phyloP scores from a whole-genome alignment of 2,888 invertebrate species.

The Idaea straminata region DNA sequence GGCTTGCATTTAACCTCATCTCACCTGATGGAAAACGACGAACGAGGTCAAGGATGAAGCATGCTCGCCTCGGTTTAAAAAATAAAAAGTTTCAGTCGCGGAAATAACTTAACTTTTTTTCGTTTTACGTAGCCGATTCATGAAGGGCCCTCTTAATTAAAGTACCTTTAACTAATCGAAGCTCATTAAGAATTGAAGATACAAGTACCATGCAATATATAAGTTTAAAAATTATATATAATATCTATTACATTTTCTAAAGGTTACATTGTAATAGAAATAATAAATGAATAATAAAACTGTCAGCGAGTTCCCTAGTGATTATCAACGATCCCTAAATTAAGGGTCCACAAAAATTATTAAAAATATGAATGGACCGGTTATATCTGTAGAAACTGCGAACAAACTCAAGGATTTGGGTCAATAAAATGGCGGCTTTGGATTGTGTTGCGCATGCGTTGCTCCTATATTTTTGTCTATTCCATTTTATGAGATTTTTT shows the following conservation, averaged over 20 bases:
- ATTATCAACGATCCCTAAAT: slow-evolving; percentile 30
- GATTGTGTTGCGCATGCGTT: no score
- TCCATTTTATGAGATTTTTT: no score
- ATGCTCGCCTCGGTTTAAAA: no score
- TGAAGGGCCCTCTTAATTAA: slow-evolving; percentile 10
- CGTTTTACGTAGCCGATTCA: neutral
- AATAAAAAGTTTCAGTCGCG: no score
- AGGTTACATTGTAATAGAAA: slow-evolving; percentile 62
- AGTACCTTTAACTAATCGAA: slow-evolving; percentile 42
- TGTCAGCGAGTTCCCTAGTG: slow-evolving; percentile 39
- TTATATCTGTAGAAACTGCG: no score
- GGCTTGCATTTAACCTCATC: no score
- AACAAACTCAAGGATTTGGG: no score
- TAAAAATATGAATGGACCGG: neutral
- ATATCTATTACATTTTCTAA: slow-evolving; percentile 36
- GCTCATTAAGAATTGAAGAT: slow-evolving; percentile 63
- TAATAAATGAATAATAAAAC: slow-evolving; percentile 80
- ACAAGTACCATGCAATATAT: slow-evolving; percentile 61
- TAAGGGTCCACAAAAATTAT: slow-evolving; percentile 26
- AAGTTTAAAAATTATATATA: slow-evolving; percentile 48
- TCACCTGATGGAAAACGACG: no score
- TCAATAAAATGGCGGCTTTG: no score
- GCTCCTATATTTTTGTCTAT: no score
- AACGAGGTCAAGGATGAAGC: no score
- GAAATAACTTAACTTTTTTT: neutral